Evolutionary conservation across 2,113 vertebrate species (phyloP), one percentile per base, ranked within the genome.

Genomic region (Mesocricetus auratus): DNA sequence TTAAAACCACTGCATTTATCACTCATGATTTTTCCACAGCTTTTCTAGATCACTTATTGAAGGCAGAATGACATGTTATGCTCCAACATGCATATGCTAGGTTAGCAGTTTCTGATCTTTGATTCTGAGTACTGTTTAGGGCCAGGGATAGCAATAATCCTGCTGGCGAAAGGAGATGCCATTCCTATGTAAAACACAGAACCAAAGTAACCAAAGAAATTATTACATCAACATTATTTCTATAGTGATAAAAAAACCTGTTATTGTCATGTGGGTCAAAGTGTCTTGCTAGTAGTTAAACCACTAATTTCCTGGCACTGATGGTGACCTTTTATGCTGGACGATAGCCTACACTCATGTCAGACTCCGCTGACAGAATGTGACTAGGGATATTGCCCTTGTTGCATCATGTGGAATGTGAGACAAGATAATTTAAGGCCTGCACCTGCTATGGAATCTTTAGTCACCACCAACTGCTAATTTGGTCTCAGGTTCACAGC

Each of bases 391-490:
- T 93, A 53, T 4, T 86, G 22, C 71, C 68, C 50, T 97, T 90
- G 86, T 86, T 58, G 94, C 96, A 64, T 95, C 91, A 92, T 31
- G 71, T 69, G 96, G 97, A 97, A 96, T 45, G 5, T 17, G 29
- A 79, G 24, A 73, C 4, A 64, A 97, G 90, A 93, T 92, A 81
- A 96, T 90, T 92, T 93, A 85, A 95, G 31, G 62, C 91, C 53
- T 77, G 90, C 94, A 93, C 74, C 87, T 96, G 83, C 86, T 97
- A 31, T 45, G 95, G 82, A 74, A 96, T 66, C 78, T 92, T 96
- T 96, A 94, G 82, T 95, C 47, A 87, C 86, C 93, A 91, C 86
- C 71, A 33, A 89, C 85, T 95, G 53, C 68, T 95, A 95, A 82
- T 92, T 94, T 90, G 66, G 33, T 83, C 96, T 96, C 53, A 45